These are phyloP conservation scores for Pollachius pollachius DNA, from an alignment of 2,113 vertebrate genomes.

Conservation along the genomic window DNA sequence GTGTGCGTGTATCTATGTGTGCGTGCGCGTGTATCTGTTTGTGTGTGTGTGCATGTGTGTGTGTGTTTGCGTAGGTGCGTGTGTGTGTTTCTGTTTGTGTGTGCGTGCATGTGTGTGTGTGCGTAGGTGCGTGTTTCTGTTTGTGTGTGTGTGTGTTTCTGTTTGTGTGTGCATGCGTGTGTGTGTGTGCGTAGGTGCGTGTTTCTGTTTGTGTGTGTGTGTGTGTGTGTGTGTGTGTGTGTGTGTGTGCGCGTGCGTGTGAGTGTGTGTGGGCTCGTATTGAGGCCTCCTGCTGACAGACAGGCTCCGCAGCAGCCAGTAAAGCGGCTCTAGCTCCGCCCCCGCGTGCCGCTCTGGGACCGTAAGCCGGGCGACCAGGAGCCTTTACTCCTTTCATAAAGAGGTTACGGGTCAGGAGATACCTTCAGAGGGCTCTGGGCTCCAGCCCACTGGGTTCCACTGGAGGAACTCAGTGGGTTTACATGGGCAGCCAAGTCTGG, in stretches of 20 bases:
- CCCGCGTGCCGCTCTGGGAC: no score
- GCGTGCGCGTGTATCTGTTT: not conserved
- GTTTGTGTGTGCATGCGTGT: not conserved
- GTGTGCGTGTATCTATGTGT: not conserved
- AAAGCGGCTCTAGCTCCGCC: no score
- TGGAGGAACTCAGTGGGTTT: no score
- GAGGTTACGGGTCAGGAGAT: no score
- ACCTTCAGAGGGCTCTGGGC: no score
- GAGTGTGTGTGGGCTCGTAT: not conserved
- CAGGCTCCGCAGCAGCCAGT: no score
- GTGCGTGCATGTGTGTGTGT: not conserved
- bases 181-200: not conserved
- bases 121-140: not conserved
- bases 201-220: slow-evolving; percentile 6
- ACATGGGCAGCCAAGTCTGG: no score
- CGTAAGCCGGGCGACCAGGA: no score
- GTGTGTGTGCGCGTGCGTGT: not conserved
- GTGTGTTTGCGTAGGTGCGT: not conserved
- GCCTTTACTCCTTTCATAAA: not conserved
- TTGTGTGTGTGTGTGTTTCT: not conserved
- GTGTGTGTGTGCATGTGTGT: not conserved
- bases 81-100: slow-evolving; percentile 6
- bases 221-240: not conserved
- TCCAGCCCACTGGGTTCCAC: no score
- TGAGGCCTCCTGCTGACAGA: no score